These are phyloP conservation scores for Leuctra nigra DNA, from an alignment of 2,888 invertebrate genomes.

Conservation along the genomic window DNA sequence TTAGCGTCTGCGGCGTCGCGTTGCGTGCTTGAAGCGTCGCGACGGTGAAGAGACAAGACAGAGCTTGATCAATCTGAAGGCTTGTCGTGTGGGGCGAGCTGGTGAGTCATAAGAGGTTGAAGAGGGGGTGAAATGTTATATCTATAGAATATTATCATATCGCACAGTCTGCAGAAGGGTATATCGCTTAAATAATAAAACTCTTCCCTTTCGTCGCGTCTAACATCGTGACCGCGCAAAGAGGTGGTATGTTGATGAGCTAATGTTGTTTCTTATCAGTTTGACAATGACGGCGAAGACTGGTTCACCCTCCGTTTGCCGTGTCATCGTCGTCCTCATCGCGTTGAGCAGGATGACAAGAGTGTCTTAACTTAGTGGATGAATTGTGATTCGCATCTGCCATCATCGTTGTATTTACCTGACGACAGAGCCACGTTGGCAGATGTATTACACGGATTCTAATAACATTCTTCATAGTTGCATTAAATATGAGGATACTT, in stretches of 20 bases:
- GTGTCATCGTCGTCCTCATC: no score
- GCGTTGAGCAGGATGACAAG: no score
- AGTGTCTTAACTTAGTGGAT: no score
- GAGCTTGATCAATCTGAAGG: no score
- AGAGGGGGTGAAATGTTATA: constrained; percentile 8
- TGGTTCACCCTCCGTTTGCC: constrained; percentile 7
- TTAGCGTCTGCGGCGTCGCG: no score
- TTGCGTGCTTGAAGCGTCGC: not conserved
- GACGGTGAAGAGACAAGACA: no score
- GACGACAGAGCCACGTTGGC: no score
- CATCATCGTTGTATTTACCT: no score
- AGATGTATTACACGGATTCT: no score
- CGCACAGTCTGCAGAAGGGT: constrained; percentile 7
- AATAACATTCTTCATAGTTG: no score
- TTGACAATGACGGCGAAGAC: not conserved
- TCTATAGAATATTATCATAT: constrained; percentile 21
- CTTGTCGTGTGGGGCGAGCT: not conserved
- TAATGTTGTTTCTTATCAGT: constrained; percentile 16
- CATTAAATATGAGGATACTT: no score
- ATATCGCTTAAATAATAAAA: constrained; percentile 6
- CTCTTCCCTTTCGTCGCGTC: not conserved
- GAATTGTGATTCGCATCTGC: no score
- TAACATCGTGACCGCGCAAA: constrained; percentile 9
- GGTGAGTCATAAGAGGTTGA: not conserved
- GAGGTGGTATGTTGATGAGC: constrained; percentile 6